Base-by-base conservation (phyloP, 2,797 vertebrate species). In the Trichosurus vulpecula region DNA sequence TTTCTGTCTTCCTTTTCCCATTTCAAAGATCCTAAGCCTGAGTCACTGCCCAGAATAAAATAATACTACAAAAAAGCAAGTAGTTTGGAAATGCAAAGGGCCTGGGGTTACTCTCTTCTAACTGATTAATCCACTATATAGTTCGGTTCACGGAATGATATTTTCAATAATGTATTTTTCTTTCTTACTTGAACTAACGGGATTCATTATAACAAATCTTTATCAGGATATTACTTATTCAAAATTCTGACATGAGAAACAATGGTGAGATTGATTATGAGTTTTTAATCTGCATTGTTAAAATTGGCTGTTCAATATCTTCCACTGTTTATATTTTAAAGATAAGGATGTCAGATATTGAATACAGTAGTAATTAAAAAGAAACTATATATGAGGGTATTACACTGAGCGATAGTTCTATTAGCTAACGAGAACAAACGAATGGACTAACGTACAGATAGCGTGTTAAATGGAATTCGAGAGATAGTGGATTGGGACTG, bases 161-260 rank as follows among this genome's bases (percentile, higher is more conserved):
- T 81, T 81, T 47, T 81, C 41, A 81, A 47, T 47, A 81, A 81
- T 3, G 19, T 81, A 27, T 81, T 81, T 81, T n/a, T 25, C 22
- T 41, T 47, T 9, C 41, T 47, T 41, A 47, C n/a, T 81, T 47
- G 41, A 47, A 81, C 66, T 81, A 81, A 81, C 66, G 66, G 6
- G 41, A 81, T 47, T 94, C 54, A 56, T 54, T 56, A 12, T 90
- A 92, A 92, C 52, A 95, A 92, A 95, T 90, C 52, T 92, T 87
- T 53, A 1, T 47, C 25, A 81, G 66, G n/a, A 81, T 81, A 81
- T 81, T 81, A 47, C 47, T 81, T 81, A 47, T 81, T 47, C 2
- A 47, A 81, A 74, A 81, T 41, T 25, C 30, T 25, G 66, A 47
- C 4, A 81, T 2, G 6, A 66, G 2, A 47, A 81, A 81, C 66